phyloP scores from a whole-genome alignment of 2,888 invertebrate species.

The Cheilosia soror region DNA sequence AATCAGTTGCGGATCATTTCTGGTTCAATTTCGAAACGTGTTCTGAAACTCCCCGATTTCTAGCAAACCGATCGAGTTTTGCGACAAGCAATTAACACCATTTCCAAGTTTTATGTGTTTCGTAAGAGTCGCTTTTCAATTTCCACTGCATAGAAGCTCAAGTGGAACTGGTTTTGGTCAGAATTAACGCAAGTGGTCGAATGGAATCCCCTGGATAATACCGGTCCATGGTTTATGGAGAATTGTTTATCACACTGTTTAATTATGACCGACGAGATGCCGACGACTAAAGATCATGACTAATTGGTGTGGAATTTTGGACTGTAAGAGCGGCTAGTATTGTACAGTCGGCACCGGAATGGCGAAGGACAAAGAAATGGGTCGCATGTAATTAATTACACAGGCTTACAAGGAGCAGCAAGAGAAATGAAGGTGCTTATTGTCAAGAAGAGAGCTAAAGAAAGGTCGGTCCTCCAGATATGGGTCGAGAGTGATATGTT shows the following conservation, averaged over 20 bases:
- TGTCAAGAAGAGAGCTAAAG: no score
- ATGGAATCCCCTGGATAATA: conserved; percentile 62
- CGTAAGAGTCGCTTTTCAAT: conserved; percentile 31
- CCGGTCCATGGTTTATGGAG: conserved; percentile 30
- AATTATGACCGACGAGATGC: neutral
- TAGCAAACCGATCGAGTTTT: conserved; percentile 23
- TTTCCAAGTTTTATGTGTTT: conserved; percentile 18
- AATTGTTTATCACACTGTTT: conserved; percentile 11
- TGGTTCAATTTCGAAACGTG: neutral
- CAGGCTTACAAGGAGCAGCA: no score
- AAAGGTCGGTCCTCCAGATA: no score
- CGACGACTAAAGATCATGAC: conserved; percentile 37
- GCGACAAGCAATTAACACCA: conserved; percentile 43
- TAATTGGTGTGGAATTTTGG: conserved; percentile 40
- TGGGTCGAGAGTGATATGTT: no score
- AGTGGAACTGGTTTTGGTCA: conserved; percentile 56
- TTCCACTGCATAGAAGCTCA: conserved; percentile 33
- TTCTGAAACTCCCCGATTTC: neutral
- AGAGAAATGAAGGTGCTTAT: no score
- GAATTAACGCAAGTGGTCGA: conserved; percentile 13
- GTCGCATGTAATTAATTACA: no score
- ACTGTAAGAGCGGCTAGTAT: neutral
- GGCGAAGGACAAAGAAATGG: no score
- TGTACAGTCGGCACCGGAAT: neutral
- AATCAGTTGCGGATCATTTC: neutral